phyloP scores from a whole-genome alignment of 2,113 vertebrate species.

The Physeter macrocephalus region DNA sequence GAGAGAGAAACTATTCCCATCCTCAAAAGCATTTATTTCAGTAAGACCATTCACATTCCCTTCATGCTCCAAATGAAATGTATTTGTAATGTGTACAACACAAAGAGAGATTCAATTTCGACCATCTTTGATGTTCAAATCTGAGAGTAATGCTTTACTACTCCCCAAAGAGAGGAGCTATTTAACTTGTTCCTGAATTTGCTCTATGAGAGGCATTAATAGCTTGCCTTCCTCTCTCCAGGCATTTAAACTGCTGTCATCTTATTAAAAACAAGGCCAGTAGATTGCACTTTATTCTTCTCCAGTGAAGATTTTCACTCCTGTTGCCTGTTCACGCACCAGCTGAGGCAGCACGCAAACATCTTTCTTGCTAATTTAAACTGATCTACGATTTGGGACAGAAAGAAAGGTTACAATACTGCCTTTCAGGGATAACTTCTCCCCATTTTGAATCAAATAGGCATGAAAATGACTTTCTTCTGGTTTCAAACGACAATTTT shows the following conservation, averaged over 20 bases:
- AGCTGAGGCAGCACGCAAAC: not conserved
- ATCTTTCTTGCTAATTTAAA: not conserved
- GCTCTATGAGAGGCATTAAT: conserved; percentile 2
- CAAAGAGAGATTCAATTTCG: conserved; percentile 49
- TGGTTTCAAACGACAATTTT: conserved; percentile 41
- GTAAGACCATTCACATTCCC: conserved; percentile 25
- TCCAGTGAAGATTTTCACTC: not conserved
- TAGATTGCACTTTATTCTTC: not conserved
- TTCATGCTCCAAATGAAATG: conserved; percentile 46
- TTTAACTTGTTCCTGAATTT: not conserved
- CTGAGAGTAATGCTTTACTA: not conserved
- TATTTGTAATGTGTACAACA: conserved; percentile 22
- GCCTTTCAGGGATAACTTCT: not conserved
- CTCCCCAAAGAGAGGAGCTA: not conserved
- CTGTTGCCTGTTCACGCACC: not conserved
- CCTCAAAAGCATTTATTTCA: conserved; percentile 27
- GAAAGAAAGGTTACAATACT: not conserved
- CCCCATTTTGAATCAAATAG: conserved; percentile 14
- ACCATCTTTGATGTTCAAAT: conserved; percentile 33
- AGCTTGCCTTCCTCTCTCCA: not conserved
- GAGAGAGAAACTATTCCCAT: not conserved
- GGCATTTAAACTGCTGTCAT: not conserved
- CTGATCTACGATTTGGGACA: not conserved
- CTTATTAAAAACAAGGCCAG: not conserved
- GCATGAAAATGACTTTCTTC: conserved; percentile 43